Conservation (phyloP, 2,113 vertebrate species). For the Danio rerio region GRCz12tu NC_133193.1:12499001-12499500, state of each 20-base stretch:
- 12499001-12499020: too few species aligned
- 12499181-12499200: not conserved
- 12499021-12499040: too few species aligned
- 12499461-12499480: not conserved
- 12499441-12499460: not conserved
- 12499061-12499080: too few species aligned
- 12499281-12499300: slow-evolving; percentile 40
- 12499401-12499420: slow-evolving; percentile 19
- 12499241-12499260: slow-evolving; percentile 5
- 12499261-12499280: slow-evolving; percentile 17
- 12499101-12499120: too few species aligned
- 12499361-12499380: slow-evolving; percentile 53
- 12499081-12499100: too few species aligned
- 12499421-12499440: slow-evolving; percentile 5
- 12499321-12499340: slow-evolving; percentile 22
- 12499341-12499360: slow-evolving; percentile 36
- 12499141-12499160: too few species aligned
- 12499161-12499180: too few species aligned
- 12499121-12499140: too few species aligned
- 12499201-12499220: not conserved
- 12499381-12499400: slow-evolving; percentile 52
- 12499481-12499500: not conserved
- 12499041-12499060: too few species aligned
- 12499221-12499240: slow-evolving; percentile 9
- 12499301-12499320: slow-evolving; percentile 33